Percentiles rank a stretch among this genome's conserved stretches.
phyloP scores from a whole-genome alignment of 2,113 vertebrate genomes.

The Malaclemys terrapin region DNA sequence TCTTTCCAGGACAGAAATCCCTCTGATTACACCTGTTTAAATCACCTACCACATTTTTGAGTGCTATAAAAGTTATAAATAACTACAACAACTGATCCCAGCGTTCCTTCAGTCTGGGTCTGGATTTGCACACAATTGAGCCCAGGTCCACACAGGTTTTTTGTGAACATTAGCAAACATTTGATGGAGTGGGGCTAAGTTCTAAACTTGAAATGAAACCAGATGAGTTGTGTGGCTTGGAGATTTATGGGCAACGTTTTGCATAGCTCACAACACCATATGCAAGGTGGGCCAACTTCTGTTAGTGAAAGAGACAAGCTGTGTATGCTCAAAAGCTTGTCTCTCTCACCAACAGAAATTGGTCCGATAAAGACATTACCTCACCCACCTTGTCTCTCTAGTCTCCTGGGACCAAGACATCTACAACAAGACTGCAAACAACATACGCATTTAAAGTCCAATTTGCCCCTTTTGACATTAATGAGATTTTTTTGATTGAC shows the following conservation, averaged over 20 bases:
- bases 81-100: neutral
- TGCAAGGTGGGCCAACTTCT: neutral
- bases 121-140: neutral
- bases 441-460: neutral
- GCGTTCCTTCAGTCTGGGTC: neutral
- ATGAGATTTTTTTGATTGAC: neutral
- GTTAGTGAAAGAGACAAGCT: neutral
- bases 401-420: neutral
- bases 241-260: neutral
- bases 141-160: neutral
- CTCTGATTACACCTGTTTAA: neutral
- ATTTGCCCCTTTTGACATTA: neutral
- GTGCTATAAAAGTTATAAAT: neutral
- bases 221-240: neutral
- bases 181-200: neutral
- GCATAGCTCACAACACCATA: neutral
- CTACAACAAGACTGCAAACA: neutral
- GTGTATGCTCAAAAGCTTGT: neutral
- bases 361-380: neutral
- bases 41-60: neutral
- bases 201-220: neutral
- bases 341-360: neutral
- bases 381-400: neutral
- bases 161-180: neutral
- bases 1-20: neutral